Conservation (phyloP, 2,888 invertebrate species). For the Sphinx pinastri region DNA sequence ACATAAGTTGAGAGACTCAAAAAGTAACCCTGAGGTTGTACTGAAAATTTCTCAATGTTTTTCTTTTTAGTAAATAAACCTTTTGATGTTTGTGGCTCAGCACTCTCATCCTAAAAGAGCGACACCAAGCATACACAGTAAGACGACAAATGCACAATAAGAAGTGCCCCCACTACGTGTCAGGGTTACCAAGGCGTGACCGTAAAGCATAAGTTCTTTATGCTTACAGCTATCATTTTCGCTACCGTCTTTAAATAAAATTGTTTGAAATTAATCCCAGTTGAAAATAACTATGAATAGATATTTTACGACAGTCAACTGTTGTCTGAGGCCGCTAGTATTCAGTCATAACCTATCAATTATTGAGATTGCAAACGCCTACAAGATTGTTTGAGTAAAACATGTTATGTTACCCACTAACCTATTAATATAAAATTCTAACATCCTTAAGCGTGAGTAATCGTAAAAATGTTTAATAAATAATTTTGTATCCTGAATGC, state of each 20-base stretch:
- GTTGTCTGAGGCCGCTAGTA: neutral
- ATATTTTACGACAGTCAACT: slow-evolving; percentile 1
- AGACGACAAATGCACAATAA: slow-evolving; percentile 49
- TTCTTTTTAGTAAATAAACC: slow-evolving; percentile 16
- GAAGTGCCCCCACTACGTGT: slow-evolving; percentile 49
- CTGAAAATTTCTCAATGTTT: neutral
- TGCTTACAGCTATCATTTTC: slow-evolving; percentile 13
- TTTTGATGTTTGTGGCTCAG: slow-evolving; percentile 48
- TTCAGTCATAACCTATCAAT: neutral
- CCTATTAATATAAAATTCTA: slow-evolving; percentile 14
- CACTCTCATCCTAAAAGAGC: slow-evolving; percentile 48
- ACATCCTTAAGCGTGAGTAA: slow-evolving; percentile 26
- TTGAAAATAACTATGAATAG: slow-evolving; percentile 23
- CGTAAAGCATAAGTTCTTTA: slow-evolving; percentile 30
- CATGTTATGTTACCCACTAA: neutral
- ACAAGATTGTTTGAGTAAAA: neutral
- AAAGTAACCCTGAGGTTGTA: no score
- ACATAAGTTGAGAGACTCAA: no score
- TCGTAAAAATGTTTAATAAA: slow-evolving; percentile 12
- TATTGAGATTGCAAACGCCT: neutral
- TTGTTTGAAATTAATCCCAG: slow-evolving; percentile 17
- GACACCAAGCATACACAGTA: slow-evolving; percentile 42
- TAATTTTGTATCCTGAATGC: slow-evolving; percentile 31
- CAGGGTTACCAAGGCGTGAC: slow-evolving; percentile 41
- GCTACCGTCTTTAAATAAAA: slow-evolving; percentile 1